Base-by-base conservation (phyloP, 2,797 vertebrate species). In the Taeniopygia guttata region DNA sequence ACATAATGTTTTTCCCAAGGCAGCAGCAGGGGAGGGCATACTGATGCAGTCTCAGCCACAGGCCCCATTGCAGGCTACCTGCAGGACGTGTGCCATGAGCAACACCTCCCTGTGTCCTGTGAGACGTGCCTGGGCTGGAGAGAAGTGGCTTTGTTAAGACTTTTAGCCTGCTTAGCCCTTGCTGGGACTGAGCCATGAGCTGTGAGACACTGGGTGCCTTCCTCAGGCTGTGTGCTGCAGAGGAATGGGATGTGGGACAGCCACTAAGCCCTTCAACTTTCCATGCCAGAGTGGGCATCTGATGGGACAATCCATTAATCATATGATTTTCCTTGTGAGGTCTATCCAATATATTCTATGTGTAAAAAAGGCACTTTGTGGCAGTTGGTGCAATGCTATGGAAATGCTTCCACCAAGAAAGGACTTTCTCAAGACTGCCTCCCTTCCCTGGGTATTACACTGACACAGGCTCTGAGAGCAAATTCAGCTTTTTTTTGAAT, bases 81-180 rank as follows among this genome's bases (percentile, higher is more conserved):
- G 20, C 34, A 58, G 78, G 46, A 32, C 3, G 25, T 48, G 42
- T 10, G 29, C 43, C 23, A 16, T 16, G 29, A 84, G 27, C 76
- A 83, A 67, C 1, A 1, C 51, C 43, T 62, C 69, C 38, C 46
- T 38, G 4, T 17, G 13, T 86, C 68, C 52, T 30, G 46, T 56
- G 64, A 49, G 76, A 63, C 4, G 3, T 43, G 49, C 36, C 55
- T 45, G 36, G 67, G 26, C n/a, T 73, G 68, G 32, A 75, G 32
- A 60, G 25, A 5, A 6, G 49, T 70, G 54, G 52, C 78, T 77
- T 79, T 87, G 64, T 79, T 94, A 89, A 91, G 75, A 76, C 29
- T 43, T 90, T 86, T 52, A 90, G 62, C 36, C 76, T 88, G 62
- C 84, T 91, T 85, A 92, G 76, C 84, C 48, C 51, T 90, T 59